Evolutionary conservation across 2,888 invertebrate species (phyloP).

Genomic region (Xanthorhoe spadicearia): DNA sequence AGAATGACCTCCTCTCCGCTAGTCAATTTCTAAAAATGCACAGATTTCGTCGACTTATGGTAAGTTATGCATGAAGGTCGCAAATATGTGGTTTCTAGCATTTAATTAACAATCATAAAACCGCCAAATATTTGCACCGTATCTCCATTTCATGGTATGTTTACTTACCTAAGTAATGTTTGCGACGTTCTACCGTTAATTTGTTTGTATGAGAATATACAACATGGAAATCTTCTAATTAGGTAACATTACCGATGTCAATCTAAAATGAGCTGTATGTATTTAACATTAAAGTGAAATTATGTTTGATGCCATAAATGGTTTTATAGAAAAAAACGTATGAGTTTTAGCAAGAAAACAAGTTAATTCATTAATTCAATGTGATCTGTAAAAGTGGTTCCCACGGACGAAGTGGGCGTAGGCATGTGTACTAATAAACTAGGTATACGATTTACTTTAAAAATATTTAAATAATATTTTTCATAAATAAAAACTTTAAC

Average conservation of each 20-base stretch:
- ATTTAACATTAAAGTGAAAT: not conserved
- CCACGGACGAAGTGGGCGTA: not conserved
- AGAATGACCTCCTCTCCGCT: not conserved
- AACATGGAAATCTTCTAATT: slow-evolving; percentile 25
- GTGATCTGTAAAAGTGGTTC: slow-evolving; percentile 8
- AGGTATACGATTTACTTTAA: slow-evolving; percentile 9
- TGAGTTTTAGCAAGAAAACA: slow-evolving; percentile 5
- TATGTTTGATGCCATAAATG: not conserved
- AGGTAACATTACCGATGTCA: slow-evolving; percentile 3
- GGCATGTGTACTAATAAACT: slow-evolving; percentile 10
- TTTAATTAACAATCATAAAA: slow-evolving; percentile 51
- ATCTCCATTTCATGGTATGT: slow-evolving; percentile 39
- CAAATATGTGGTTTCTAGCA: slow-evolving; percentile 30
- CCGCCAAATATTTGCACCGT: slow-evolving; percentile 49
- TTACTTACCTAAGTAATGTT: slow-evolving; percentile 42
- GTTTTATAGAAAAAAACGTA: not conserved
- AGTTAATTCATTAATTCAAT: slow-evolving; percentile 9
- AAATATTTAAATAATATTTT: slow-evolving; percentile 13
- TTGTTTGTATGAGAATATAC: slow-evolving; percentile 38
- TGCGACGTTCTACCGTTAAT: slow-evolving; percentile 27
- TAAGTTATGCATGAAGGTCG: slow-evolving; percentile 9
- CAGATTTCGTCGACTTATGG: not conserved
- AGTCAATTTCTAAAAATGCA: not conserved
- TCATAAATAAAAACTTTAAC: slow-evolving; percentile 13
- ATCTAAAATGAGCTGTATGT: slow-evolving; percentile 5